phyloP scores from a whole-genome alignment of 1,140 invertebrate genomes.

The Caenorhabditis brenneri region DNA sequence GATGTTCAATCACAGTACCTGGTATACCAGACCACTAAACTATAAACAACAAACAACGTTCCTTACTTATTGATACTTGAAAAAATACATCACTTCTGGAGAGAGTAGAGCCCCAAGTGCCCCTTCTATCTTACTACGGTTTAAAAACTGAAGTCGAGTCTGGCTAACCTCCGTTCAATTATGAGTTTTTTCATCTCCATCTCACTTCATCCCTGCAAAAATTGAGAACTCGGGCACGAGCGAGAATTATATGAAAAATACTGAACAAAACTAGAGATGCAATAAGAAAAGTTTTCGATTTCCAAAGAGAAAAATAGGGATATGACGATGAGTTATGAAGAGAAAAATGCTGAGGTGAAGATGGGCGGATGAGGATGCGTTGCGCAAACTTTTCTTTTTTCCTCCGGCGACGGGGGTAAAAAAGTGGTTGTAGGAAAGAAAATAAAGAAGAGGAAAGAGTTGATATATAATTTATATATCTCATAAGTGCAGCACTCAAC shows the following conservation, averaged over 20 bases:
- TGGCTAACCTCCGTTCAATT: neutral
- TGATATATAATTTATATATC: constrained; percentile 43
- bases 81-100: neutral
- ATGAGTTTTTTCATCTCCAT: neutral
- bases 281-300: neutral
- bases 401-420: neutral
- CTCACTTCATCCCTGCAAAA: neutral
- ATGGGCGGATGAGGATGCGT: neutral
- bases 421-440: constrained; percentile 26
- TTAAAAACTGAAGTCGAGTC: neutral
- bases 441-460: constrained; percentile 1
- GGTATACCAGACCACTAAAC: no score
- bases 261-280: neutral
- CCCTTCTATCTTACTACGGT: neutral
- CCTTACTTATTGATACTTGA: no score
- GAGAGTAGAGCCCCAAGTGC: constrained; percentile 4
- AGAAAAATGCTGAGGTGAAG: constrained; percentile 18
- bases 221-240: neutral
- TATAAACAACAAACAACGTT: no score
- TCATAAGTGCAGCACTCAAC: constrained; percentile 35
- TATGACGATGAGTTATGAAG: constrained; percentile 15
- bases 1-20: no score
- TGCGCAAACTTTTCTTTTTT: constrained; percentile 28
- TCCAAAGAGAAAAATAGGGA: neutral
- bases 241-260: neutral